Conservation (phyloP, 2,113 vertebrate species). For the Kobus ellipsiprymnus region DNA sequence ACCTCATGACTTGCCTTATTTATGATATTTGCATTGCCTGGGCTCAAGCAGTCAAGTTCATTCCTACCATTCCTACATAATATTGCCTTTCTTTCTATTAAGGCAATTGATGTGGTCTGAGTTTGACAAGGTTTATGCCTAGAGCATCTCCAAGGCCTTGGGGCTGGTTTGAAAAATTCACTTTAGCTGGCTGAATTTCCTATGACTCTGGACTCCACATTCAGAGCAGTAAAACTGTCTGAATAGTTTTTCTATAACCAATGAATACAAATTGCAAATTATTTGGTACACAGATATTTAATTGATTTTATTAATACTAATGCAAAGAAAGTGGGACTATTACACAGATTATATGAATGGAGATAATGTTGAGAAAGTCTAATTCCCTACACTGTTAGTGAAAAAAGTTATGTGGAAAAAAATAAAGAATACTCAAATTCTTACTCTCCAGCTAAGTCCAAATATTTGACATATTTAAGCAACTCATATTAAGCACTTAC, state of each 20-base stretch:
- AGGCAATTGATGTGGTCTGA: not conserved
- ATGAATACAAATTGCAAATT: not conserved
- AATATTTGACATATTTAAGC: not conserved
- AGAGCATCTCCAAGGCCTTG: not conserved
- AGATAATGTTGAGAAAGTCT: constrained; percentile 4
- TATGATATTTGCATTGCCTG: not conserved
- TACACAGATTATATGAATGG: not conserved
- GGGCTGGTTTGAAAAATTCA: not conserved
- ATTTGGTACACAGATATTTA: not conserved
- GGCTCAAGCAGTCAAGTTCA: not conserved
- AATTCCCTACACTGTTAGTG: not conserved
- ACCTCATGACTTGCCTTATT: not conserved
- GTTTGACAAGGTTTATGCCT: not conserved
- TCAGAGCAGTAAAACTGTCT: not conserved
- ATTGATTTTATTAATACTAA: not conserved
- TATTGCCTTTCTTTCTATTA: not conserved
- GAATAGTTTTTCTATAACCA: not conserved
- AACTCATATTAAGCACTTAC: not conserved
- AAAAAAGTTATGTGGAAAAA: not conserved
- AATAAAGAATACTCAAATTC: not conserved
- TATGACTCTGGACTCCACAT: not conserved
- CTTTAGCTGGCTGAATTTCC: not conserved
- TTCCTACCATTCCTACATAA: not conserved
- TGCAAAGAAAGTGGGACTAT: not conserved
- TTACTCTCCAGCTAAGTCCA: not conserved